Conservation (phyloP, 2,888 invertebrate species). For the Catocala sponsa region DNA sequence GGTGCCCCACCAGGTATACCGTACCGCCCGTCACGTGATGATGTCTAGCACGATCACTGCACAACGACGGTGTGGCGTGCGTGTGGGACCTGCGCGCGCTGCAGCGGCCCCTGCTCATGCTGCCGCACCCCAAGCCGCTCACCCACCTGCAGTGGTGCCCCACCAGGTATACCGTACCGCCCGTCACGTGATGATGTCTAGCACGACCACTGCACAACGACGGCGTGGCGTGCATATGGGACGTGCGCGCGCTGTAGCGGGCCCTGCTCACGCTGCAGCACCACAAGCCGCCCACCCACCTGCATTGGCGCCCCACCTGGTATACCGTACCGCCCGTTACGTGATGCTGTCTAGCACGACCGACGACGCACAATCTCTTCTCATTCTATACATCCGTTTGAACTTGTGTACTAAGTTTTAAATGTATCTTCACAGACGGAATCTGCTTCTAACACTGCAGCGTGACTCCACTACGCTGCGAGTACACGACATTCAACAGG, state of each 20-base stretch:
- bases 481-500: slow-evolving; percentile 93
- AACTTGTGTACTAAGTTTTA: slow-evolving; percentile 61
- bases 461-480: slow-evolving; percentile 93
- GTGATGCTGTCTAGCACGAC: too few species aligned
- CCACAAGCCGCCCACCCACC: slow-evolving; percentile 21
- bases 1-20: slow-evolving; percentile 92
- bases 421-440: slow-evolving; percentile 78
- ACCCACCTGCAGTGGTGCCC: slow-evolving; percentile 96
- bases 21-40: neutral
- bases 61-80: slow-evolving; percentile 92
- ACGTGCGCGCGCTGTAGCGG: slow-evolving; percentile 94
- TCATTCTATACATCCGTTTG: too few species aligned
- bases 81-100: slow-evolving; percentile 97
- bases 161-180: slow-evolving; percentile 74
- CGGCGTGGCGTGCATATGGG: slow-evolving; percentile 95
- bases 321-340: too few species aligned
- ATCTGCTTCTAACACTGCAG: slow-evolving; percentile 93
- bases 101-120: slow-evolving; percentile 93
- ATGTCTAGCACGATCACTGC: neutral
- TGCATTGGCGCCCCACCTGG: neutral
- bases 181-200: neutral
- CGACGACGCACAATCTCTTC: too few species aligned
- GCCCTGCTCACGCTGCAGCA: slow-evolving; percentile 92
- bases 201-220: slow-evolving; percentile 82
- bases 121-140: slow-evolving; percentile 90